Conservation (phyloP, 1,140 invertebrate species). For the Chelonus insularis region DNA sequence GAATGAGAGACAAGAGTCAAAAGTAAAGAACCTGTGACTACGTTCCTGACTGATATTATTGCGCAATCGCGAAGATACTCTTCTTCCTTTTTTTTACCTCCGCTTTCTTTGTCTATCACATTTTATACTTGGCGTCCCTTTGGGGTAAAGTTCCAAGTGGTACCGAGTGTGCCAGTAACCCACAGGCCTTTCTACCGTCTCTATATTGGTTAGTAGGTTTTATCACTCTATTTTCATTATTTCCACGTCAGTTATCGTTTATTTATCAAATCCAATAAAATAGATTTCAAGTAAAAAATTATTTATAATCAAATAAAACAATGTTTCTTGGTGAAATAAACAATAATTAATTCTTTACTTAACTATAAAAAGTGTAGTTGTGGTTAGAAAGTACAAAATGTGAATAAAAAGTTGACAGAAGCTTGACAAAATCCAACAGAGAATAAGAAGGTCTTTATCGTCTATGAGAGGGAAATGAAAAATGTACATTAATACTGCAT, state of each 20-base stretch:
- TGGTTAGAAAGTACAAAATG: too few species aligned
- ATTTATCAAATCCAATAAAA: background rate
- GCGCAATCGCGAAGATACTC: slow-evolving; percentile 29
- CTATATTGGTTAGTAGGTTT: slow-evolving; percentile 52
- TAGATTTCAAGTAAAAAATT: too few species aligned
- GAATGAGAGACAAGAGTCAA: slow-evolving; percentile 1
- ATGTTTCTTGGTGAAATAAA: too few species aligned
- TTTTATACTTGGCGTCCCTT: background rate
- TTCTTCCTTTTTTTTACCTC: background rate
- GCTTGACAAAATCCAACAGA: slow-evolving; percentile 14
- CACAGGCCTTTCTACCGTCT: slow-evolving; percentile 51
- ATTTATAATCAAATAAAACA: too few species aligned
- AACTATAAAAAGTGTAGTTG: too few species aligned
- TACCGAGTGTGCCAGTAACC: slow-evolving; percentile 56
- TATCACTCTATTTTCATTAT: slow-evolving; percentile 9
- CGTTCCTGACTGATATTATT: slow-evolving; percentile 10
- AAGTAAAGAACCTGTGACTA: slow-evolving; percentile 2
- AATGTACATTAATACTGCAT: slow-evolving; percentile 45
- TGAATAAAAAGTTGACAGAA: background rate
- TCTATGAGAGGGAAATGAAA: too few species aligned
- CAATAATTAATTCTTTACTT: too few species aligned
- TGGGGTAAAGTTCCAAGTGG: slow-evolving; percentile 31
- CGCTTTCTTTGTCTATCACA: background rate
- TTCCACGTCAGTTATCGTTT: background rate
- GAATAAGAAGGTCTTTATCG: slow-evolving; percentile 4